Percentiles rank a stretch among this genome's conserved stretches.
Evolutionary conservation across 2,888 invertebrate species (phyloP).

Genomic region (Cylloceria caligata): DNA sequence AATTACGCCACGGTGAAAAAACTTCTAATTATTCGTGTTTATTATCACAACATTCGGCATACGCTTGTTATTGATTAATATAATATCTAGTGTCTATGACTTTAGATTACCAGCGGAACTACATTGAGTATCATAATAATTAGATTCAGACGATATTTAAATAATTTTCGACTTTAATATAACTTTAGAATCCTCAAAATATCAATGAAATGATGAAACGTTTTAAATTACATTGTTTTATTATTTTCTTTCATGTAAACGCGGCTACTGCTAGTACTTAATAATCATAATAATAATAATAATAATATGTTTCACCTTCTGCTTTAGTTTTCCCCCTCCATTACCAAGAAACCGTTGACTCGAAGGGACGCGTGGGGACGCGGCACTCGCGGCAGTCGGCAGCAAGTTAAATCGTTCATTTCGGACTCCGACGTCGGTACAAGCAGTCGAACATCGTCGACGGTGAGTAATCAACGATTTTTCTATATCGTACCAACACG

Average conservation of each 20-base stretch:
- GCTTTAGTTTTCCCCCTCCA: background rate
- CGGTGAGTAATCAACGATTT: slow-evolving; percentile 41
- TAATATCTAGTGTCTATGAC: too few species aligned
- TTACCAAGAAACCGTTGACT: background rate
- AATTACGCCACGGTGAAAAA: too few species aligned
- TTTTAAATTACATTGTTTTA: background rate
- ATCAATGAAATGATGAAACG: too few species aligned
- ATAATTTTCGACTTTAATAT: too few species aligned
- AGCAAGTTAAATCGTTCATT: slow-evolving; percentile 62
- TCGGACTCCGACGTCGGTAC: slow-evolving; percentile 11
- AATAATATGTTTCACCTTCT: background rate
- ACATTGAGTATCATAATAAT: too few species aligned
- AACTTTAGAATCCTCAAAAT: too few species aligned
- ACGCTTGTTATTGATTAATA: too few species aligned
- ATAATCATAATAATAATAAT: slow-evolving; percentile 6
- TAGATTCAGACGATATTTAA: too few species aligned
- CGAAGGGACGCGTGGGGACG: background rate
- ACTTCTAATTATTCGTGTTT: too few species aligned
- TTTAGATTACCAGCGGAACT: too few species aligned
- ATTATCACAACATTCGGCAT: too few species aligned
- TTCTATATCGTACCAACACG: slow-evolving; percentile 4
- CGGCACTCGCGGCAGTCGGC: too few species aligned
- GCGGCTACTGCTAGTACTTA: background rate
- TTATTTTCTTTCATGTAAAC: background rate
- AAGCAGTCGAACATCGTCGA: background rate